phyloP scores from a whole-genome alignment of 2,113 vertebrate genomes.

The Dipodomys stephensi region DNA sequence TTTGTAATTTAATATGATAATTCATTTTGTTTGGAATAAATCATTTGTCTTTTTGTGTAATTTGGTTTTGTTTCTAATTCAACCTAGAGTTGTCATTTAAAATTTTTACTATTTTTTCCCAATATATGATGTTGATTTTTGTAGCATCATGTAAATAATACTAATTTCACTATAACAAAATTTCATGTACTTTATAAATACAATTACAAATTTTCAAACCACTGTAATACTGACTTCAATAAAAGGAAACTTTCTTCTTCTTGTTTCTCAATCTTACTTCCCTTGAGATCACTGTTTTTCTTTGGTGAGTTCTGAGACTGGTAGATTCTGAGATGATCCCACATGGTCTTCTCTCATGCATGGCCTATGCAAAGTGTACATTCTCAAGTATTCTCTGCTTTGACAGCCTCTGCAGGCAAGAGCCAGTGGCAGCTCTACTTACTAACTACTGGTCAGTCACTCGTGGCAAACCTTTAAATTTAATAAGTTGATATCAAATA shows the following conservation, averaged over 20 bases:
- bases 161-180: background rate
- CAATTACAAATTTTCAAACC: background rate
- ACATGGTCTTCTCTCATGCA: background rate
- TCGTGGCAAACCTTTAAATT: background rate
- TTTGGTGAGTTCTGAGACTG: background rate
- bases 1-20: constrained; percentile 17
- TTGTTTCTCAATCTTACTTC: background rate
- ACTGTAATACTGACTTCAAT: background rate
- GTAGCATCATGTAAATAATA: background rate
- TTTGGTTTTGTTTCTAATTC: constrained; percentile 4
- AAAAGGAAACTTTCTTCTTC: background rate
- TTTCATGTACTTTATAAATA: background rate
- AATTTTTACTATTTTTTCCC: background rate
- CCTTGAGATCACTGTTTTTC: background rate
- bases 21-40: background rate
- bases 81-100: background rate
- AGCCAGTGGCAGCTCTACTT: background rate
- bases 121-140: background rate
- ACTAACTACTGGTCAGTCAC: background rate
- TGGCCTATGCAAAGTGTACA: fast-evolving
- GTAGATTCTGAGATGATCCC: background rate
- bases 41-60: background rate
- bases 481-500: background rate
- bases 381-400: background rate
- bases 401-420: background rate